Base-by-base conservation (phyloP, 2,797 vertebrate genomes). In the Alosa sapidissima region DNA sequence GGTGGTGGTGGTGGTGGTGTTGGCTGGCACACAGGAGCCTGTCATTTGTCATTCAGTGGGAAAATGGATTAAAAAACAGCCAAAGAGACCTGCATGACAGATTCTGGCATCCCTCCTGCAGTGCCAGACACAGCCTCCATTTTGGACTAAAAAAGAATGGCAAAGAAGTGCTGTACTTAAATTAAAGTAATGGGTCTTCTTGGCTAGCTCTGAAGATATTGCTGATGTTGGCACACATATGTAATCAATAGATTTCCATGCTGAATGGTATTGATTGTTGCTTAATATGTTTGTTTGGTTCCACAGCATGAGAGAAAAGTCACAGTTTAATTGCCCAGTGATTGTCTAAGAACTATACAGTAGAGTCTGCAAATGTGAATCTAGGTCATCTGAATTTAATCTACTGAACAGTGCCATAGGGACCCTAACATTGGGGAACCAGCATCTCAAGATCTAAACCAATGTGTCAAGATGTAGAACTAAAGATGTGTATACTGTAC, bases 21-120 rank as follows among this genome's bases (percentile, higher is more conserved):
- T 84, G 89, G 90, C 89, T 86, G 62, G 85, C 81, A 89, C 48
- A 86, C 55, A 52, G 83, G 82, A 86, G 84, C 86, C 84, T 89
- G 87, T 88, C 89, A 60, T 92, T 87, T 88, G 78, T 92, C 85
- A 90, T 88, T 89, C 82, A 84, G 83, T 87, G 83, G 84, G 81
- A 89, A 88, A 87, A 81, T 88, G 78, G 84, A 89, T 90, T 86
- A 87, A 83, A 88, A 55, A 51, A 68, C 82, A 24, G 41, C 72
- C 41, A 47, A 78, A 78, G 41, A 78, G 72, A 21, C 36, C 36
- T 78, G 28, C 28, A 28, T 28, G 72, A 78, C 72, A 78, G 13
- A 78, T 78, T 47, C 72, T 78, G 72, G 41, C 72, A 78, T 21
- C 13, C 72, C 72, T 78, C 72, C 72, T 78, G 72, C 72, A 19